phyloP scores from a whole-genome alignment of 2,888 invertebrate genomes.

The Aelia acuminata region DNA sequence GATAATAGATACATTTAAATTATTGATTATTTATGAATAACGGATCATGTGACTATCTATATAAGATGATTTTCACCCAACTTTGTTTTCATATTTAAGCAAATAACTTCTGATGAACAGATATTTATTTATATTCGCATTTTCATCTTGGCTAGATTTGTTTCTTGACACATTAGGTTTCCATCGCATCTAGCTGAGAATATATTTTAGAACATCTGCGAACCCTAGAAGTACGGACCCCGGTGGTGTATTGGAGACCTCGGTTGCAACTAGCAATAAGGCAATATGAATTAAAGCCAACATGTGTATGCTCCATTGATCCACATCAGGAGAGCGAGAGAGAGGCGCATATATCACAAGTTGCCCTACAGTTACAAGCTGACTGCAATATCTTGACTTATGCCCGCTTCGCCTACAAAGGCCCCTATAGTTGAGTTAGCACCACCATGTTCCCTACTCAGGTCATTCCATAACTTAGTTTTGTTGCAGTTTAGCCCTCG shows the following conservation, averaged over 20 bases:
- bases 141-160: no score
- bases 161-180: not conserved
- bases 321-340: not conserved
- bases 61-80: no score
- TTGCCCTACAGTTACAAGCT: constrained; percentile 1
- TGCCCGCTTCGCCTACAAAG: not conserved
- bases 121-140: no score
- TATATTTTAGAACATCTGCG: rapidly evolving
- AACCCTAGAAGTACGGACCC: not conserved
- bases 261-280: not conserved
- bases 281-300: constrained; percentile 1
- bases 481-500: not conserved
- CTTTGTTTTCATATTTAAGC: no score
- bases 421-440: not conserved
- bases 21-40: no score
- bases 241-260: not conserved
- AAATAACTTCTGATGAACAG: no score
- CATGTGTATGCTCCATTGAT: not conserved
- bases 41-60: no score
- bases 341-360: not conserved
- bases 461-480: constrained; percentile 28
- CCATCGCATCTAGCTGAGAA: not conserved
- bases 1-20: no score
- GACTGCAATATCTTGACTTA: constrained; percentile 3
- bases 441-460: not conserved